Conservation (phyloP, 2,113 vertebrate genomes). For the Tringa solitaria region DNA sequence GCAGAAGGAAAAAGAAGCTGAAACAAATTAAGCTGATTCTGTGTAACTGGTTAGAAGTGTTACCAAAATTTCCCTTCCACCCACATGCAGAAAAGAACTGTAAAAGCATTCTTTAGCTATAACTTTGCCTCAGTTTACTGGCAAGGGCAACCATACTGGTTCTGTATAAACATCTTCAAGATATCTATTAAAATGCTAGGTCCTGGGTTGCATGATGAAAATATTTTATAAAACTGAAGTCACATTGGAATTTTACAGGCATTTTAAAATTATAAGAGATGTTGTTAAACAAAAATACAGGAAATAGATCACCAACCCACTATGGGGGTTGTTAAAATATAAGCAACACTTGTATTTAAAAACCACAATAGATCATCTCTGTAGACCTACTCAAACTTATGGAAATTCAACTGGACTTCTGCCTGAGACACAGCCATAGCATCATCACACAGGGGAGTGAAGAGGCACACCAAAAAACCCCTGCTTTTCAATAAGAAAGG, state of each 20-base stretch:
- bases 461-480: background rate
- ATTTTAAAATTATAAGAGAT: background rate
- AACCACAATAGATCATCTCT: background rate
- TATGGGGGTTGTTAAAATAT: background rate
- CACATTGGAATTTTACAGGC: background rate
- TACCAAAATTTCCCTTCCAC: background rate
- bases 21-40: background rate
- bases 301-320: background rate
- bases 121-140: background rate
- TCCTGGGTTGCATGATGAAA: background rate
- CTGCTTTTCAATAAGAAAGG: background rate
- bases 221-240: background rate
- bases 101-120: background rate
- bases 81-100: background rate
- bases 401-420: background rate
- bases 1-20: constrained; percentile 10
- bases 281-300: background rate
- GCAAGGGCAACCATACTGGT: background rate
- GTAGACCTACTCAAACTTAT: background rate
- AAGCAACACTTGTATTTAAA: background rate
- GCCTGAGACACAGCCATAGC: background rate
- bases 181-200: background rate
- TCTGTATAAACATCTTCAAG: background rate
- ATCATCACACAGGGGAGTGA: background rate
- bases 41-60: background rate